Conservation (phyloP, 2,113 vertebrate genomes). For the Aptenodytes patagonicus region DNA sequence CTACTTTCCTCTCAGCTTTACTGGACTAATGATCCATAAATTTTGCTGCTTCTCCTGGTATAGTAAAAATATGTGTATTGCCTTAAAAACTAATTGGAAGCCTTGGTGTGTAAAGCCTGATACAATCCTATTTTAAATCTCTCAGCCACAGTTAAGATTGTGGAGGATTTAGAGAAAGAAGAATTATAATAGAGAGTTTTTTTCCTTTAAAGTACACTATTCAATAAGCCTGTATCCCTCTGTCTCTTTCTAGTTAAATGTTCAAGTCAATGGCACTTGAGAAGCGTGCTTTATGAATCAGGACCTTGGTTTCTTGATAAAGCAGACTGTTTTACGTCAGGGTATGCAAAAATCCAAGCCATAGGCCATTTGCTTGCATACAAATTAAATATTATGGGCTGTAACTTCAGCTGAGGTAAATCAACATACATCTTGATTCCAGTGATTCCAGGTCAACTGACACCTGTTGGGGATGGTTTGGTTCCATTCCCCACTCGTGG, state of each 20-base stretch:
- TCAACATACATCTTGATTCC: not conserved
- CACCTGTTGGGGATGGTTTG: not conserved
- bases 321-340: not conserved
- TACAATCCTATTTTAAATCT: slow-evolving; percentile 37
- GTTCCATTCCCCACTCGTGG: not conserved
- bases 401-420: not conserved
- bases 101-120: slow-evolving; percentile 15
- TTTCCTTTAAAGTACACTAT: not conserved
- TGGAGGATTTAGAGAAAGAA: not conserved
- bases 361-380: not conserved
- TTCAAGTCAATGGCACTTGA: not conserved
- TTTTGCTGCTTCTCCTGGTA: slow-evolving; percentile 13
- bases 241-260: not conserved
- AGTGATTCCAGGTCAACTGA: not conserved
- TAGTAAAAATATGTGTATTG: slow-evolving; percentile 27
- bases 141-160: not conserved
- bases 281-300: not conserved
- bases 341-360: not conserved
- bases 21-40: slow-evolving; percentile 49
- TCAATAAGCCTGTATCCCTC: not conserved
- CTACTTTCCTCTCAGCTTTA: slow-evolving; percentile 29
- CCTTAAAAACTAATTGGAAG: slow-evolving; percentile 55
- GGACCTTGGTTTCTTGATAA: not conserved
- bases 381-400: not conserved
- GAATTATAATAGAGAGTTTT: not conserved